A percentile compares a stretch with the other conserved stretches of the same genome.
Conservation (phyloP, 53 echinoderm and acorn worm genomes). For the Arbacia lixula region DNA sequence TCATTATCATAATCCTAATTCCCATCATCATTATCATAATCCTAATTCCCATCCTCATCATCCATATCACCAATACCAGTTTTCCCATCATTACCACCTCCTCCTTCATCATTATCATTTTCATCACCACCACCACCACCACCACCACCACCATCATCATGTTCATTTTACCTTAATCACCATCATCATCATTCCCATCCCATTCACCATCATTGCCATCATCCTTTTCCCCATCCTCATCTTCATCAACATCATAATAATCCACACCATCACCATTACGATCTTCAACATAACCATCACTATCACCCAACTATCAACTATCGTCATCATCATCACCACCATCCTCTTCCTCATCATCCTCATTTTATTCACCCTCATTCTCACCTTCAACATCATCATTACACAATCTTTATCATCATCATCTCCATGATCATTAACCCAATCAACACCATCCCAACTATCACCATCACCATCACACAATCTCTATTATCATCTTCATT, state of each 20-base stretch:
- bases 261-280: background rate
- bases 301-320: background rate
- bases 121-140: conserved; percentile 17
- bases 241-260: no score
- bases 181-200: background rate
- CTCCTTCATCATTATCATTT: background rate
- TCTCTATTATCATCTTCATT: background rate
- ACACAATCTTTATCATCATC: background rate
- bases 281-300: background rate
- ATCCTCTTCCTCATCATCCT: background rate
- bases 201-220: no score
- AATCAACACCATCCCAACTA: background rate
- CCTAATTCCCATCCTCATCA: no score
- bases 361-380: background rate
- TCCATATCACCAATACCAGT: no score
- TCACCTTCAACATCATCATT: background rate
- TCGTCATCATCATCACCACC: background rate
- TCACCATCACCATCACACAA: background rate
- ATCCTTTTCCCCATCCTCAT: no score
- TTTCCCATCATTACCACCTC: background rate
- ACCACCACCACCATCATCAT: conserved; percentile 14
- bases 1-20: no score
- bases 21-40: no score
- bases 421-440: background rate
- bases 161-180: background rate